Percentiles rank a stretch among this genome's conserved stretches.
phyloP scores from a whole-genome alignment of 2,888 invertebrate species.

The Fissipunctia ypsillon region DNA sequence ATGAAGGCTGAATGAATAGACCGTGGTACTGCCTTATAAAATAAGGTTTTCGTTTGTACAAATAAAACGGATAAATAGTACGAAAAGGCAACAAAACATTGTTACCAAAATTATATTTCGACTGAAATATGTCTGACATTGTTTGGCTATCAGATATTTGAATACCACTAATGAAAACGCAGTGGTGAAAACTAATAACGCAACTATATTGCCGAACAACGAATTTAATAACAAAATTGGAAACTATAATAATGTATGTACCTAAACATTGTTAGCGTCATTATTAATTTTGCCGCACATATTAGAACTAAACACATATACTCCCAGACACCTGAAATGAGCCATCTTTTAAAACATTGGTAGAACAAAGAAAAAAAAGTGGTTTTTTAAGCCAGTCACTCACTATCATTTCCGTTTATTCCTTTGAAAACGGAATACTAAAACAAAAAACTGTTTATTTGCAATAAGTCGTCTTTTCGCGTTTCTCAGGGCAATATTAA shows the following conservation, averaged over 20 bases:
- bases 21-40: not conserved
- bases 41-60: not conserved
- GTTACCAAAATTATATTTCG: conserved; percentile 23
- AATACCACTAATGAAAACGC: conserved; percentile 39
- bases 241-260: no score
- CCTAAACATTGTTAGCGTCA: conserved; percentile 19
- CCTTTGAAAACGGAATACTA: no score
- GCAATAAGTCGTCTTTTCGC: no score
- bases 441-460: no score
- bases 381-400: no score
- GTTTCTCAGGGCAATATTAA: no score
- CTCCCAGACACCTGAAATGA: no score
- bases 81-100: conserved; percentile 2
- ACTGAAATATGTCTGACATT: conserved; percentile 10
- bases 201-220: conserved; percentile 24
- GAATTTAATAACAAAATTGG: conserved; percentile 42
- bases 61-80: not conserved
- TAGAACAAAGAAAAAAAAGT: no score
- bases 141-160: conserved; percentile 26
- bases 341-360: no score
- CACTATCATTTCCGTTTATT: no score
- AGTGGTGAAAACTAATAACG: conserved; percentile 49
- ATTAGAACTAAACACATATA: conserved; percentile 8
- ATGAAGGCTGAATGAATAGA: not conserved
- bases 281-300: conserved; percentile 48